Evolutionary conservation across 2,888 invertebrate species (phyloP).

Genomic region (Steinernema hermaphroditum): DNA sequence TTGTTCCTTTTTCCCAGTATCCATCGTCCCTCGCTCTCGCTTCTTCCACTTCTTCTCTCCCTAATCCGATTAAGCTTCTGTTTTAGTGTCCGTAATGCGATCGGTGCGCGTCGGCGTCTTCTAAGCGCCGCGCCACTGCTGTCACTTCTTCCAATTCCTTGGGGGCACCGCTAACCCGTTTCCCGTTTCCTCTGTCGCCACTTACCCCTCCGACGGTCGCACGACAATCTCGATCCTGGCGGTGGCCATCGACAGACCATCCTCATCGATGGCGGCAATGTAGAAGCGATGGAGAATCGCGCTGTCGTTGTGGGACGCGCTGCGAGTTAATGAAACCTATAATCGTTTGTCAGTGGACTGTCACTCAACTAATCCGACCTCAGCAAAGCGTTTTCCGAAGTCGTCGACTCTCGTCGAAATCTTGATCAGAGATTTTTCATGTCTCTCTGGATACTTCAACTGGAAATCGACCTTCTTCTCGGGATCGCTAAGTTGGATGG

Average conservation of each 20-base stretch:
- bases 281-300: neutral
- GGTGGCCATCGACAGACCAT: neutral
- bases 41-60: too few relatives aligned
- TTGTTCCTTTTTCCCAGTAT: neutral
- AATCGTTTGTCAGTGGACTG: neutral
- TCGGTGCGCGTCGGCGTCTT: constrained; percentile 14
- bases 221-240: constrained; percentile 14
- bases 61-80: constrained; percentile 21
- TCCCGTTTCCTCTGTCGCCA: neutral
- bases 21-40: neutral
- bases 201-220: constrained; percentile 1
- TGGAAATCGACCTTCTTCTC: neutral
- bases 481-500: neutral
- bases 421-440: neutral
- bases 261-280: neutral
- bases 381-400: constrained; percentile 14
- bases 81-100: constrained; percentile 8
- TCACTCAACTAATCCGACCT: neutral
- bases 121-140: constrained; percentile 2
- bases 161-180: constrained; percentile 2
- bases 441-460: neutral
- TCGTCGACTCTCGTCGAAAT: neutral
- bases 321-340: neutral
- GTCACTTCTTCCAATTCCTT: constrained; percentile 18
- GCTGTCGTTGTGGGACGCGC: neutral